Conservation (phyloP, 2,888 invertebrate species). For the Mythimna impura region DNA sequence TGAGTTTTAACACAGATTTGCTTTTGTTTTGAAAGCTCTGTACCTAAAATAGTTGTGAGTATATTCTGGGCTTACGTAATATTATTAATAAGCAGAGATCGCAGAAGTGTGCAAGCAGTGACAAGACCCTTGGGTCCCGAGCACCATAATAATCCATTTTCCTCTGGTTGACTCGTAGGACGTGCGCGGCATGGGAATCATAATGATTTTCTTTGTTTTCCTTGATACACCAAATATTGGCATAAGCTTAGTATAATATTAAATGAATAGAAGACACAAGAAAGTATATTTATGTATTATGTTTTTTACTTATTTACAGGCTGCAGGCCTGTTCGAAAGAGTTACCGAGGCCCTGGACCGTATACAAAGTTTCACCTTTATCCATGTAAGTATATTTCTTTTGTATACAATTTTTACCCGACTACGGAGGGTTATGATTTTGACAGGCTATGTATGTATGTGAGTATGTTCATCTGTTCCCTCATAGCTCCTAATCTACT, state of each 20-base stretch:
- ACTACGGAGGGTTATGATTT: too few relatives aligned
- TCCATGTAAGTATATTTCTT: too few relatives aligned
- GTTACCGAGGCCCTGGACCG: too few relatives aligned
- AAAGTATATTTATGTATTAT: too few relatives aligned
- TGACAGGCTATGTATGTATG: too few relatives aligned
- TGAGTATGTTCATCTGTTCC: too few relatives aligned
- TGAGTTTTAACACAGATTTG: conserved; percentile 38
- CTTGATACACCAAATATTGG: conserved; percentile 41
- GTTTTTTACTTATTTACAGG: too few relatives aligned
- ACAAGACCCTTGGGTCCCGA: conserved; percentile 43
- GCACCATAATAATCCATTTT: conserved; percentile 51
- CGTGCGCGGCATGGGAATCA: conserved; percentile 48
- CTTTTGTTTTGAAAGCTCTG: conserved; percentile 39
- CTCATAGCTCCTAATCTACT: too few relatives aligned
- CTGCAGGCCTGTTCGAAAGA: too few relatives aligned
- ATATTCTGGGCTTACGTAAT: conserved; percentile 23
- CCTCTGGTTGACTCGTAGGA: conserved; percentile 44
- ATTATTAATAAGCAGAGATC: conserved; percentile 43
- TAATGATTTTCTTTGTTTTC: conserved; percentile 51
- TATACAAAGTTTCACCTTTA: too few relatives aligned
- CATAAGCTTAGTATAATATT: conserved; percentile 14
- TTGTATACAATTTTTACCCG: too few relatives aligned
- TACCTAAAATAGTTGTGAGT: conserved; percentile 1
- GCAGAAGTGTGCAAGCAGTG: conserved; percentile 42
- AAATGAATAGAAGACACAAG: conserved; percentile 16